Base-by-base conservation (phyloP, 2,113 vertebrate species). In the Eurypyga helias region DNA sequence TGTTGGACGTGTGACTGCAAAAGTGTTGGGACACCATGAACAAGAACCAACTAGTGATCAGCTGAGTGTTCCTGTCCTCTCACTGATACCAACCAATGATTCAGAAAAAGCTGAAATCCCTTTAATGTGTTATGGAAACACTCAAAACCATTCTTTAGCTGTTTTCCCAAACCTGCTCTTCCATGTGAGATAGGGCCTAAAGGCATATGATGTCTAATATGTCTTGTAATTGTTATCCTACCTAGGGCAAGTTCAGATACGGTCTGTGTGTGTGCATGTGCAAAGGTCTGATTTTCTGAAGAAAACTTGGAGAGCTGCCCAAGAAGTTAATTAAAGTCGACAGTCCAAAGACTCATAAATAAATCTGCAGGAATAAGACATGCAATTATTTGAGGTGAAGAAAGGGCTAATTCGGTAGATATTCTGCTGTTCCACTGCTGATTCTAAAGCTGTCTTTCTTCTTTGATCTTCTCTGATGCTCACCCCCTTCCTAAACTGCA, bases 321-420 rank as follows among this genome's bases (percentile, higher is more conserved):
- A 61, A 77, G 49, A 88, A 29, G 26, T 77, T 95, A 86, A 88
- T 80, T 91, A 94, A 88, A 81, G 75, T 51, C 86, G 49, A 62
- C 14, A 64, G 12, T 90, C 31, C 36, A 55, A 87, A 96, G 55
- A 48, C 38, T 95, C 61, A 66, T 77, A 71, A 93, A 66, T 66
- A 91, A 87, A 7, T 75, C 70, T 67, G 17, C 43, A 82, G 55
- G 23, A 93, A 38, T 90, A 86, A 72, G 60, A 41, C 38, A 89
- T 81, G 31, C 67, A 92, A 45, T 94, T 90, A 95, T 85, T 92
- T 83, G 73, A 67, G 13, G 38, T 65, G 87, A 83, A 94, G 19
- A 91, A 96, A 95, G 10, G 38, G 13, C 18, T 83, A 65, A 45
- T 75, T 64, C 84, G 41, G 34, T 29, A 49, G 55, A 55, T 65